Conservation (phyloP, 2,797 vertebrate genomes). For the Microctenopoma stevenorrisi region DNA sequence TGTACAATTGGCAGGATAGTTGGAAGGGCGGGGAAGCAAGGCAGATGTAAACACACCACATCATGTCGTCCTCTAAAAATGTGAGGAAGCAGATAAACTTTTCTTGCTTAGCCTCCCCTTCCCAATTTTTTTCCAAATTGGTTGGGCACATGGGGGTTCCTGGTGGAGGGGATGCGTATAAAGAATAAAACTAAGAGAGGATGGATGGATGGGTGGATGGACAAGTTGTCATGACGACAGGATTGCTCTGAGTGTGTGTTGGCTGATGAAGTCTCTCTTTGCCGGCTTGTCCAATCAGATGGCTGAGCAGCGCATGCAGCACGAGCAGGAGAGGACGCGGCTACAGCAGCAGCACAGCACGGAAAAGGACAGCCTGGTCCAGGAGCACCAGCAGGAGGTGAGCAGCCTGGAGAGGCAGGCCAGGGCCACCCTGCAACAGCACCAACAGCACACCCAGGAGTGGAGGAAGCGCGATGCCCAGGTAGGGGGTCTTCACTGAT, state of each 20-base stretch:
- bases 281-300: conserved; percentile 98
- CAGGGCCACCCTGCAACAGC: conserved; percentile 89
- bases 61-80: conserved; percentile 81
- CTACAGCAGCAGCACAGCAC: conserved; percentile 94
- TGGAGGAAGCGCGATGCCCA: conserved; percentile 91
- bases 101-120: conserved; percentile 40
- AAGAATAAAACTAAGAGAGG: conserved; percentile 46
- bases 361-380: conserved; percentile 94
- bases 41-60: conserved; percentile 86
- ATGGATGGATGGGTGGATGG: conserved; percentile 82
- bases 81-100: conserved; percentile 74
- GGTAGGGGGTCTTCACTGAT: conserved; percentile 88
- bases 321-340: conserved; percentile 98
- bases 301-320: conserved; percentile 96
- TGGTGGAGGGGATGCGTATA: conserved; percentile 68
- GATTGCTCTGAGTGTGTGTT: conserved; percentile 85
- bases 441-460: conserved; percentile 90
- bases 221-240: conserved; percentile 99
- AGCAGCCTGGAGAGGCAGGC: conserved; percentile 90
- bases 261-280: conserved; percentile 95
- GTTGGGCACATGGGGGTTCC: conserved; percentile 22
- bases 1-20: conserved; percentile 57
- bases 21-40: conserved; percentile 59
- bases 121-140: conserved; percentile 42
- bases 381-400: conserved; percentile 92